Base-by-base conservation (phyloP, 2,888 invertebrate species). In the Bimastos eiseni region DNA sequence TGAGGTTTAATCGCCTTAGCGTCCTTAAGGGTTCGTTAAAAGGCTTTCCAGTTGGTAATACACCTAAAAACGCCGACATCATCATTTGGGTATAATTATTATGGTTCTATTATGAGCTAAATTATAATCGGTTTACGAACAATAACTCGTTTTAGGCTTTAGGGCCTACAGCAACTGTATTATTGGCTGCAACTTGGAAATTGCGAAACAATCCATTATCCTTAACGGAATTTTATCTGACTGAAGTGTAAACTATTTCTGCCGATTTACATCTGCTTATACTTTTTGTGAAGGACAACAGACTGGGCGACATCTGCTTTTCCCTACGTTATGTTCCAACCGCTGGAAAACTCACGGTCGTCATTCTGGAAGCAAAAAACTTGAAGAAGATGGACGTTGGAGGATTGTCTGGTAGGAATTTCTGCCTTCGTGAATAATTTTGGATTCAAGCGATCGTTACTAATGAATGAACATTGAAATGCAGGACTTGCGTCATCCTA, bases 311-410 rank as follows among this genome's bases (percentile, higher is more conserved):
- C 96, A 99, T 99, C 95, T 99, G 99, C 96, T 99, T 99, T 97
- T 99, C 99, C 92, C 96, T 99, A 95, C 97, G 99, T 95, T 99
- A 99, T 95, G 99, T 99, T 93, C 99, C 99, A 92, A 99, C 99
- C 92, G 99, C 99, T 94, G 99, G 99, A 99, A 93, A 93, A 96
- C 96, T 99, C 93, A 99, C 99, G 89, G 98, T 99, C 92, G 99
- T 99, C 93, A 98, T 99, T 94, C 96, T 99, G 95, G 99, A 99
- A 96, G 99, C 99, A 92, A 99, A 99, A 96, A 99, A 99, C 95
- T 96, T 99, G 95, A 99, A 99, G 97, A 99, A 99, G 96, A 99
- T 99, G 99, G 99, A 99, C 96, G 99, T 99, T 94, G 99, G 99
- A 94, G 99, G 99, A 94, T 96, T 98, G 94, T 98, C 98, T 96